Conservation (phyloP, 2,797 vertebrate genomes). For the Paguma larvata region DNA sequence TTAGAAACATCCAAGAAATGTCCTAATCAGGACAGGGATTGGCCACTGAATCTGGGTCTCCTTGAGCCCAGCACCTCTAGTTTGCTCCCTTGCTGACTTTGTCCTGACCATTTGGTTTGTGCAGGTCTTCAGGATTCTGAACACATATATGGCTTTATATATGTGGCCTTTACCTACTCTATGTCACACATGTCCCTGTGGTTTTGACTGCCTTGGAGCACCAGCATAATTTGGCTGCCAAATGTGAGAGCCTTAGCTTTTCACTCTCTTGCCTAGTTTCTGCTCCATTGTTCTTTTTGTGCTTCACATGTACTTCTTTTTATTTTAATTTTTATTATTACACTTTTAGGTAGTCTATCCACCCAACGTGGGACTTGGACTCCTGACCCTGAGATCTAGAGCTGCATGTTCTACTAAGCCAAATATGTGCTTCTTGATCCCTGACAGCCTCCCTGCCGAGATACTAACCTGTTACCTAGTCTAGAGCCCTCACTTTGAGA, state of each 20-base stretch:
- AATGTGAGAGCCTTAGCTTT: background rate
- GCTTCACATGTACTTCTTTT: background rate
- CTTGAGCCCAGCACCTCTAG: background rate
- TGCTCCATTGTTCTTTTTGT: background rate
- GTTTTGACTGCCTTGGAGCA: background rate
- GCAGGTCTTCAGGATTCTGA: slow-evolving; percentile 25
- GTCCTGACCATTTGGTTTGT: slow-evolving; percentile 30
- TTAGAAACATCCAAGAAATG: slow-evolving; percentile 48
- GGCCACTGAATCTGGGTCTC: background rate
- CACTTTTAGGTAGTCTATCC: background rate
- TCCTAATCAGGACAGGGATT: background rate
- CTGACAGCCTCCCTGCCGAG: background rate
- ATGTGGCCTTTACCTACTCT: background rate
- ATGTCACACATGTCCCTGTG: background rate
- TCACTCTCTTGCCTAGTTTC: background rate
- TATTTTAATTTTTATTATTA: background rate
- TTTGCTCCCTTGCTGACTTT: slow-evolving; percentile 8
- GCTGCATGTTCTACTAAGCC: background rate
- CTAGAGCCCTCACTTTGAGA: too few species aligned
- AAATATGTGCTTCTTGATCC: background rate
- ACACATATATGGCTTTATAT: background rate
- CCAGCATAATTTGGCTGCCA: background rate
- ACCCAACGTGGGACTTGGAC: background rate
- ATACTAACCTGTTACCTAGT: background rate
- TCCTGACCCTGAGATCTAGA: background rate